Percentiles rank a stretch among this genome's conserved stretches.
Conservation (phyloP, 2,113 vertebrate species). For the Corythornis cristatus region DNA sequence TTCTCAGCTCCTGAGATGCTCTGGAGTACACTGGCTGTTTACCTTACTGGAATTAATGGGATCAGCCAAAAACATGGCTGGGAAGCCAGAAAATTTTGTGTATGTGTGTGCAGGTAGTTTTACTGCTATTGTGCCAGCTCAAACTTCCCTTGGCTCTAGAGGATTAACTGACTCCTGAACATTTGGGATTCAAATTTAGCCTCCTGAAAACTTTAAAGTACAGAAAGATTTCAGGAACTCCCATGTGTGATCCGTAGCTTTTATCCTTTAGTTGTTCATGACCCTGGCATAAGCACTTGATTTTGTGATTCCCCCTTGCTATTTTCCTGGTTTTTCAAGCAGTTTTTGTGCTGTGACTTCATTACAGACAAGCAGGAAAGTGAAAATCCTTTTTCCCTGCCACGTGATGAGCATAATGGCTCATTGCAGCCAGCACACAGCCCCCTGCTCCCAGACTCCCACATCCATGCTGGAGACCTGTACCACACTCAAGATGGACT, state of each 20-base stretch:
- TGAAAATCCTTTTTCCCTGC: neutral
- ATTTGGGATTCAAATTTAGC: neutral
- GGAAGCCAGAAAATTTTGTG: slow-evolving; percentile 17
- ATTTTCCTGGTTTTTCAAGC: neutral
- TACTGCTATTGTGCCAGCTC: neutral
- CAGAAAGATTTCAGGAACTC: neutral
- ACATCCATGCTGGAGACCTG: rapidly evolving
- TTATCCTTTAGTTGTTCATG: neutral
- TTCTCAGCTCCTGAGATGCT: neutral
- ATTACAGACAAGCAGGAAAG: neutral
- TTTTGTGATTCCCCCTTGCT: neutral
- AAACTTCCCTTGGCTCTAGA: neutral
- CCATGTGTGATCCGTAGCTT: neutral
- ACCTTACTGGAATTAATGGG: slow-evolving; percentile 26
- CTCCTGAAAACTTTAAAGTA: neutral
- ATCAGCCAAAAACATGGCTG: slow-evolving; percentile 27
- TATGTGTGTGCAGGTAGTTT: neutral
- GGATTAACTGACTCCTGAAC: neutral
- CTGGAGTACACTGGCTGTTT: neutral
- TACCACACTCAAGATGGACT: neutral
- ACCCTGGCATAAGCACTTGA: neutral
- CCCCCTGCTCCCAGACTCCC: no score
- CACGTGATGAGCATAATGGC: neutral
- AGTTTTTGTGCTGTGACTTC: neutral
- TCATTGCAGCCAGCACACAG: rapidly evolving